Percentiles rank a stretch among this genome's conserved stretches.
Evolutionary conservation across 2,113 vertebrate genomes (phyloP).

Genomic region (Platysteira castanea): DNA sequence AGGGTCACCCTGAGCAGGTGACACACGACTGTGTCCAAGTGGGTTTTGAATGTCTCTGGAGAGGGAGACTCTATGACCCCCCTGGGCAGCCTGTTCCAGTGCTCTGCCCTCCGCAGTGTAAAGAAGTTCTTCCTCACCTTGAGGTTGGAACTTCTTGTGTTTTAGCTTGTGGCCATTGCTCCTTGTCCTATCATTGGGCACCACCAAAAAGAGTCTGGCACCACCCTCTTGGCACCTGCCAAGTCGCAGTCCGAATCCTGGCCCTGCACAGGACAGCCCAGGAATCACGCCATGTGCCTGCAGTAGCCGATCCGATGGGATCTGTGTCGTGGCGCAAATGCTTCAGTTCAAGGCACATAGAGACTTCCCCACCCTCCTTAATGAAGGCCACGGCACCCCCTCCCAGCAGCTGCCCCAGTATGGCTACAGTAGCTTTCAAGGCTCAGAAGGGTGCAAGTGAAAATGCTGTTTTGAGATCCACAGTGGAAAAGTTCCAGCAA

Average conservation of each 20-base stretch:
- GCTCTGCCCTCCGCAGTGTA: neutral
- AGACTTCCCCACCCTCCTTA: neutral
- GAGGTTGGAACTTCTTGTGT: neutral
- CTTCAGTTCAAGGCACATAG: neutral
- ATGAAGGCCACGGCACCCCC: neutral
- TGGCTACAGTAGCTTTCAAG: fast-evolving
- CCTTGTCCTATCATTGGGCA: neutral
- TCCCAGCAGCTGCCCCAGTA: neutral
- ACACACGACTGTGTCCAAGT: fast-evolving
- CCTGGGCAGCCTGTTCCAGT: neutral
- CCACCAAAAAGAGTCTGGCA: neutral
- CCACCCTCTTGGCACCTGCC: neutral
- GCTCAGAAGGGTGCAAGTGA: neutral
- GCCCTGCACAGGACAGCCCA: neutral
- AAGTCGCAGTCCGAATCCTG: neutral
- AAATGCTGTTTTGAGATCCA: neutral
- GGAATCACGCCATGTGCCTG: neutral
- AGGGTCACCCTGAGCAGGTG: neutral
- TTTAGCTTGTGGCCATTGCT: neutral
- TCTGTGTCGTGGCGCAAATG: neutral
- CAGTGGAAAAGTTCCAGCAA: neutral
- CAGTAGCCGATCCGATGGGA: neutral
- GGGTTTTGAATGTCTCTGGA: neutral
- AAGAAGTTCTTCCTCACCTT: neutral
- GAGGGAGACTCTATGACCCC: neutral